These are phyloP conservation scores for Dicranocentrus wangi DNA, from an alignment of 2,888 invertebrate species.

Conservation along the genomic window DNA sequence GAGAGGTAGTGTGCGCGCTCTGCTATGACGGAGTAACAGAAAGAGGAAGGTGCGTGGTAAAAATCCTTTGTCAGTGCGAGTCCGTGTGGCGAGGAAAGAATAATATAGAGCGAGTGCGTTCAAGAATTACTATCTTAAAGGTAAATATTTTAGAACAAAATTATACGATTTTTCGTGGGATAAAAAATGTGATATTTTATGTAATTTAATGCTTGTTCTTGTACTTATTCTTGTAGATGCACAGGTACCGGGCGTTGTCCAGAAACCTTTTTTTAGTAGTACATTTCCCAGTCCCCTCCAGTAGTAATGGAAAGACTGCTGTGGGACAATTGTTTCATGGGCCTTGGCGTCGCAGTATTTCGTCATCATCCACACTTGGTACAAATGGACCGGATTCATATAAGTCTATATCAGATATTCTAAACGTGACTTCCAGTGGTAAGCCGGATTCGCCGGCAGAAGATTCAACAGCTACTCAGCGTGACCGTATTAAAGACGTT, in stretches of 20 bases:
- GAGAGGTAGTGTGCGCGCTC: no score
- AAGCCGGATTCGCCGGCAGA: slow-evolving; percentile 4
- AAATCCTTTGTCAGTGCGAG: no score
- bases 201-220: not conserved
- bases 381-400: slow-evolving; percentile 31
- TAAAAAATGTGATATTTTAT: no score
- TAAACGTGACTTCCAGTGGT: slow-evolving; percentile 57
- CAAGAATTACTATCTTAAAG: no score
- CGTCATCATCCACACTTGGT: not conserved
- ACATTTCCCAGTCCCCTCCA: slow-evolving; percentile 1
- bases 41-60: no score
- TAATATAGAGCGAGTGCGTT: no score
- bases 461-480: slow-evolving; percentile 16
- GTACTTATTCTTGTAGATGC: slow-evolving; percentile 47
- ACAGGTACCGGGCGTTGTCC: slow-evolving; percentile 57
- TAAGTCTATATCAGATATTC: slow-evolving; percentile 59
- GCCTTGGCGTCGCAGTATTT: slow-evolving; percentile 34
- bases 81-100: no score
- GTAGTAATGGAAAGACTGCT: not conserved
- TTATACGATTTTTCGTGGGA: no score
- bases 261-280: slow-evolving; percentile 49
- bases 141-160: no score
- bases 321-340: not conserved
- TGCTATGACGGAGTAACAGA: no score
- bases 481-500: slow-evolving; percentile 27